phyloP scores from a whole-genome alignment of 2,888 invertebrate genomes.

The Aleiodes testaceus region DNA sequence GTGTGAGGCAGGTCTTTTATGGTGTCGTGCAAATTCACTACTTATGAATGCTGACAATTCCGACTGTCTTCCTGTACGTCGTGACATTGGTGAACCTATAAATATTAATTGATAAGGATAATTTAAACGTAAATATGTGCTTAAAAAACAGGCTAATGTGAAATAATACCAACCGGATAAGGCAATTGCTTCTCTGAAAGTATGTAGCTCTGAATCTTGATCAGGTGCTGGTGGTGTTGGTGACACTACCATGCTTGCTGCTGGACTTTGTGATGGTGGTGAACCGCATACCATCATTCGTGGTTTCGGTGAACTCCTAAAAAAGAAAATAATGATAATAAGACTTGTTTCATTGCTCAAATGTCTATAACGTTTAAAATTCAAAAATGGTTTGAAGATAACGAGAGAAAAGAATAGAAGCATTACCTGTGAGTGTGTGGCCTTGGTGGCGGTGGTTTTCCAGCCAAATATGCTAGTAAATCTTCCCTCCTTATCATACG shows the following conservation, averaged over 20 bases:
- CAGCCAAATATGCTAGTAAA: conserved; percentile 83
- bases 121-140: background rate
- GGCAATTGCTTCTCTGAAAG: conserved; percentile 84
- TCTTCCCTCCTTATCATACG: conserved; percentile 85
- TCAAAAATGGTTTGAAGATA: background rate
- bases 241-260: conserved; percentile 71
- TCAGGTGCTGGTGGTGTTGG: conserved; percentile 70
- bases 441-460: conserved; percentile 79
- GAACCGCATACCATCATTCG: conserved; percentile 73
- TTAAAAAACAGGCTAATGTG: conserved; percentile 9
- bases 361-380: background rate
- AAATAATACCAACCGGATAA: conserved; percentile 73
- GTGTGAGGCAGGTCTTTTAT: conserved; percentile 81
- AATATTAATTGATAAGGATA: conserved; percentile 9
- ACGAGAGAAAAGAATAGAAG: background rate
- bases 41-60: conserved; percentile 84
- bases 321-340: conserved; percentile 44
- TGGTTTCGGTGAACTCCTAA: conserved; percentile 75
- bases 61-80: conserved; percentile 73
- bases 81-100: conserved; percentile 72
- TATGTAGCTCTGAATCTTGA: conserved; percentile 79
- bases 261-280: conserved; percentile 73
- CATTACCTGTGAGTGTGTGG: conserved; percentile 74
- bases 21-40: conserved; percentile 83
- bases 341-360: background rate